Evolutionary conservation across 2,797 vertebrate genomes (phyloP).

Genomic region (Dipus sagitta): DNA sequence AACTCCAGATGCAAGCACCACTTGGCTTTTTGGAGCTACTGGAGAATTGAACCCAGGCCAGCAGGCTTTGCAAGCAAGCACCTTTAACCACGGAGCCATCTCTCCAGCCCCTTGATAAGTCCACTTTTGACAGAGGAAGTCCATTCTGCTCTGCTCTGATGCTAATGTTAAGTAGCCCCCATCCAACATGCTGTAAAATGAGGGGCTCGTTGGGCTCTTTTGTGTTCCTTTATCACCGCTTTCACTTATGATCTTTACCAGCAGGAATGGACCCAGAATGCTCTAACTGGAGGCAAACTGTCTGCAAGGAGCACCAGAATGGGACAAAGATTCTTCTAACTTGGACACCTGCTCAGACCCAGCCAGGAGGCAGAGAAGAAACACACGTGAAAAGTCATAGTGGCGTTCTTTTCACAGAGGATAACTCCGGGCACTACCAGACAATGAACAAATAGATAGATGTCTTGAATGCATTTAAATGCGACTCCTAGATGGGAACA

Average conservation of each 20-base stretch:
- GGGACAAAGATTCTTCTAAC: background rate
- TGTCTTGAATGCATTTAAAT: background rate
- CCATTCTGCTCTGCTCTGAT: background rate
- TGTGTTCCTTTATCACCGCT: background rate
- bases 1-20: too few species aligned
- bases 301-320: too few species aligned
- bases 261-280: background rate
- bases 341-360: background rate
- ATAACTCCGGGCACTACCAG: background rate
- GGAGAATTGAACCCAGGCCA: too few species aligned
- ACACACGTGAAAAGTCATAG: background rate
- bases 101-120: too few species aligned
- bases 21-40: too few species aligned
- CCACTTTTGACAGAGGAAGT: background rate
- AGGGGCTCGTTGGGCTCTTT: background rate
- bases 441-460: background rate
- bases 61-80: too few species aligned
- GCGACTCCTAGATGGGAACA: background rate
- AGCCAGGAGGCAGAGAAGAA: background rate
- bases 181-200: background rate
- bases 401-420: background rate
- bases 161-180: background rate
- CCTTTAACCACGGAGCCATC: too few species aligned
- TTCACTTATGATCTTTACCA: background rate
- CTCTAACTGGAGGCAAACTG: background rate